These are phyloP conservation scores for Nothocercus nigrocapillus DNA, from an alignment of 2,113 vertebrate genomes.

Conservation along the genomic window DNA sequence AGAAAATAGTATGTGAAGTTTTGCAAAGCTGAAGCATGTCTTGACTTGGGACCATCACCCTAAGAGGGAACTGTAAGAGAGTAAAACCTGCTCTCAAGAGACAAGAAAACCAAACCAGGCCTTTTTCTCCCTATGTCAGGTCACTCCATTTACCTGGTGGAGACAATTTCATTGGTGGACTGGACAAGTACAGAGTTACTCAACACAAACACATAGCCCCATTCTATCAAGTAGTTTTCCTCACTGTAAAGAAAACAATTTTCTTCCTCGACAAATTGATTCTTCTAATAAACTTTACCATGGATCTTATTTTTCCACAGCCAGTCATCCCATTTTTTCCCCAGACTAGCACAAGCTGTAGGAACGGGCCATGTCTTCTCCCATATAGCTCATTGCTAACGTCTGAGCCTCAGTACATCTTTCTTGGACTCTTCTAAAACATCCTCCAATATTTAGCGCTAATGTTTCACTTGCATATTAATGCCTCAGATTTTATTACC, in stretches of 20 bases:
- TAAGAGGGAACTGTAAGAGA: neutral
- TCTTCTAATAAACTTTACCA: neutral
- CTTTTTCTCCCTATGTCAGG: rapidly evolving
- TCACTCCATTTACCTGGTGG: neutral
- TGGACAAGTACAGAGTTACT: rapidly evolving
- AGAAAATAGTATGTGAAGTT: neutral
- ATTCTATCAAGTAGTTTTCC: neutral
- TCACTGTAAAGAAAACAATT: neutral
- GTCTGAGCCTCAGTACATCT: neutral
- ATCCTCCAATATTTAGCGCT: neutral
- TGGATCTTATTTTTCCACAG: neutral
- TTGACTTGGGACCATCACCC: rapidly evolving
- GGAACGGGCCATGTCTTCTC: neutral
- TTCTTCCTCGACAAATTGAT: neutral
- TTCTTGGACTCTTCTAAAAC: neutral
- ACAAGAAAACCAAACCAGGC: neutral
- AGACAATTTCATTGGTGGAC: neutral
- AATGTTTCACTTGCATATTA: neutral
- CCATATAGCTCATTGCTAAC: neutral
- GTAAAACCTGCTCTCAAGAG: neutral
- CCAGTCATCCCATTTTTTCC: neutral
- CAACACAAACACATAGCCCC: neutral
- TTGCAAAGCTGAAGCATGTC: neutral
- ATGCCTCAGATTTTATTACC: conserved; percentile 18
- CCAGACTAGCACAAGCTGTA: rapidly evolving